These are phyloP conservation scores for Cyaniris semiargus DNA, from an alignment of 2,888 invertebrate genomes.

Conservation along the genomic window DNA sequence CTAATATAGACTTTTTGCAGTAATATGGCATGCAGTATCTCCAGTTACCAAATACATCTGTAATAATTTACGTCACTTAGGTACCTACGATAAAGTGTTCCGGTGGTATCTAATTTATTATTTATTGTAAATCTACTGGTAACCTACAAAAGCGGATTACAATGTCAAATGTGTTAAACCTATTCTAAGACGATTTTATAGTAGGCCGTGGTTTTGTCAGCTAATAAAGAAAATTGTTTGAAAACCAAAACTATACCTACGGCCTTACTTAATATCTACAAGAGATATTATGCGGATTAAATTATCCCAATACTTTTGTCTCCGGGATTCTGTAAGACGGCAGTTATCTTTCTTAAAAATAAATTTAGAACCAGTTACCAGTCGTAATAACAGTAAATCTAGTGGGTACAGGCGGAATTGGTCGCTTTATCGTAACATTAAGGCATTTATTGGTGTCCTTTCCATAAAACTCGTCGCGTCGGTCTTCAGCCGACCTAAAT, in stretches of 20 bases:
- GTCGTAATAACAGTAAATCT: neutral
- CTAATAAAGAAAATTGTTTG: too few species aligned
- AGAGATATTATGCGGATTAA: too few species aligned
- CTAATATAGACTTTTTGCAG: constrained; percentile 10
- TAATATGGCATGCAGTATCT: neutral
- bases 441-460: constrained; percentile 8
- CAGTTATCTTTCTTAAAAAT: too few species aligned
- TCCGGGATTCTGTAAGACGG: too few species aligned
- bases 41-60: neutral
- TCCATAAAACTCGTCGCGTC: constrained; percentile 20
- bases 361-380: neutral
- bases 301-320: too few species aligned
- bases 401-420: neutral
- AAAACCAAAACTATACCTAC: too few species aligned
- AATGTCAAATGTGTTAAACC: too few species aligned
- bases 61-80: neutral
- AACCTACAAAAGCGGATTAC: too few species aligned
- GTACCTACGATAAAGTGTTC: neutral
- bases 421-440: neutral
- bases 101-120: neutral
- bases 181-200: too few species aligned
- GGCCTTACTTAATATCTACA: too few species aligned
- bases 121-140: neutral
- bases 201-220: too few species aligned
- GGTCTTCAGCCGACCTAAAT: constrained; percentile 29